Evolutionary conservation across 1,140 invertebrate species (phyloP).

Genomic region (Gonioctena quinquepunctata): DNA sequence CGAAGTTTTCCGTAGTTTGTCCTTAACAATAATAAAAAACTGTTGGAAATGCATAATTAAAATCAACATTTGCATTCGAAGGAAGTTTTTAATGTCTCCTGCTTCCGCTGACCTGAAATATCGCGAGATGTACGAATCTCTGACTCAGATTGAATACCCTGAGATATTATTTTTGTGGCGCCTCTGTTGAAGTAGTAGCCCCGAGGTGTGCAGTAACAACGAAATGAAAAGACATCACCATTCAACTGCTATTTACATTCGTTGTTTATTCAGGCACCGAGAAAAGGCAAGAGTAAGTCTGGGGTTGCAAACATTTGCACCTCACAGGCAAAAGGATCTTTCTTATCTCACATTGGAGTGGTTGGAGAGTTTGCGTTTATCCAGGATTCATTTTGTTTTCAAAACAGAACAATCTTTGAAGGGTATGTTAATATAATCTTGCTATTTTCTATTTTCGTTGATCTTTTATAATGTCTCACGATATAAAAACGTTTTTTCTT

Average conservation of each 20-base stretch:
- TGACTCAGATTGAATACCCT: too few species aligned
- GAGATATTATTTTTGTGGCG: not conserved
- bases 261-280: constrained; percentile 6
- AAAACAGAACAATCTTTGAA: not conserved
- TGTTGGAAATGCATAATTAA: too few species aligned
- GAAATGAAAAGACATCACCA: constrained; percentile 14
- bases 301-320: constrained; percentile 13
- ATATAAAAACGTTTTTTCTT: too few species aligned
- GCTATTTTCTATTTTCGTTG: not conserved
- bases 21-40: too few species aligned
- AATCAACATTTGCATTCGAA: too few species aligned
- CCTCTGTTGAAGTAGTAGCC: not conserved
- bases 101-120: too few species aligned
- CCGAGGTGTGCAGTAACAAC: constrained; percentile 1
- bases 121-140: too few species aligned
- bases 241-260: constrained; percentile 17
- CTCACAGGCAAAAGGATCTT: not conserved
- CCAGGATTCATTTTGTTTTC: not conserved
- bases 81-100: too few species aligned
- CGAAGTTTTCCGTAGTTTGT: too few species aligned
- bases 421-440: not conserved
- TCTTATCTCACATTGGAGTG: not conserved
- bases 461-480: too few species aligned
- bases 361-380: not conserved
- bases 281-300: constrained; percentile 11